phyloP scores from a whole-genome alignment of 2,888 invertebrate genomes.

The Clistopyga incitator region DNA sequence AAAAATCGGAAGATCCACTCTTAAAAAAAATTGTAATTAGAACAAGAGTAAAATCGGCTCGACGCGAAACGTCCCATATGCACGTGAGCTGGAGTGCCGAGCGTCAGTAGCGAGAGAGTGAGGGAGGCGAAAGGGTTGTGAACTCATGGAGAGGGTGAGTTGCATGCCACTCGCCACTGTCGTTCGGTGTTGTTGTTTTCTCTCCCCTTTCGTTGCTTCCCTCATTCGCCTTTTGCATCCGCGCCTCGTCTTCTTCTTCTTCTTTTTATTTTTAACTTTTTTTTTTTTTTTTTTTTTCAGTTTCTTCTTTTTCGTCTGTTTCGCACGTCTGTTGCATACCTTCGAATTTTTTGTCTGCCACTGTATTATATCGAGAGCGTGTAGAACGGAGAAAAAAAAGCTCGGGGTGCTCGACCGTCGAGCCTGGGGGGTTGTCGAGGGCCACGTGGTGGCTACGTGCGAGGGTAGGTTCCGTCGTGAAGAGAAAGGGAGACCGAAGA shows the following conservation, averaged over 20 bases:
- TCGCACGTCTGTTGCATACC: background rate
- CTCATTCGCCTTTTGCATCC: constrained; percentile 27
- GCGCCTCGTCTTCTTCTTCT: background rate
- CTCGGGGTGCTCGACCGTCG: background rate
- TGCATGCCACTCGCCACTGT: constrained; percentile 30
- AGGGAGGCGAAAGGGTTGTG: constrained; percentile 42
- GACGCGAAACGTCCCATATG: background rate
- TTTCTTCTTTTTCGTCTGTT: background rate
- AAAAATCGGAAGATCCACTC: background rate
- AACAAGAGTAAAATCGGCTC: background rate
- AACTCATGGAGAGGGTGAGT: constrained; percentile 36
- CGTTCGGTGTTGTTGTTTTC: constrained; percentile 40
- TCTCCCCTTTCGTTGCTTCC: background rate
- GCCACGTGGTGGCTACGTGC: constrained; percentile 9
- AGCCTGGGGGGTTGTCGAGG: background rate
- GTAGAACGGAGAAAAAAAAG: constrained; percentile 12
- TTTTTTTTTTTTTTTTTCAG: background rate
- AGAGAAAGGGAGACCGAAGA: constrained; percentile 63
- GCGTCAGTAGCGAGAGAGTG: constrained; percentile 3
- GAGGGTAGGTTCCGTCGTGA: background rate
- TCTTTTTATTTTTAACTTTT: too few relatives aligned
- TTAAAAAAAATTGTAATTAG: background rate
- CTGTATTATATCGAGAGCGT: background rate
- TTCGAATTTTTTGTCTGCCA: constrained; percentile 2
- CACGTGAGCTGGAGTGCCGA: constrained; percentile 17